These are phyloP conservation scores for Cataglyphis hispanica DNA, from an alignment of 1,140 invertebrate genomes.

Conservation along the genomic window DNA sequence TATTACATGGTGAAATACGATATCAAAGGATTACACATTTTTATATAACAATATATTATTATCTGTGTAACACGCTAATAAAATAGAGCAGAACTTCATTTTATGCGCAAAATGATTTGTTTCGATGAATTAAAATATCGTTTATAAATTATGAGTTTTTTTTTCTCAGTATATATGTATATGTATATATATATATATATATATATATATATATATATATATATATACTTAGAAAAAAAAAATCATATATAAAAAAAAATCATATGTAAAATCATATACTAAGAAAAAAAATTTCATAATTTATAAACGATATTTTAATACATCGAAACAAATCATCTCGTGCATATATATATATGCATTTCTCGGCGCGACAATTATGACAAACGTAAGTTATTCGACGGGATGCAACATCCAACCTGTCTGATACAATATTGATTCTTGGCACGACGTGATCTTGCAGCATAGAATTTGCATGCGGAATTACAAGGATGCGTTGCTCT, in stretches of 20 bases:
- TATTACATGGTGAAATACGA: neutral
- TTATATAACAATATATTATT: neutral
- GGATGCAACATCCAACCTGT: conserved; percentile 62
- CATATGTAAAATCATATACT: no score
- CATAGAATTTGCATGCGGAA: conserved; percentile 76
- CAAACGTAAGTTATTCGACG: conserved; percentile 6
- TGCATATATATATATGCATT: neutral
- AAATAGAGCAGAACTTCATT: neutral
- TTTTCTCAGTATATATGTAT: neutral
- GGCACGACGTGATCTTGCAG: conserved; percentile 55
- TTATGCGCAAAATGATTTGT: neutral
- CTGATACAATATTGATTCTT: conserved; percentile 73
- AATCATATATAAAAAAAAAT: no score
- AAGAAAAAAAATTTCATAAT: no score
- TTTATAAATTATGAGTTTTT: neutral
- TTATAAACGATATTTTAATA: no score
- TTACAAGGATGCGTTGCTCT: conserved; percentile 62
- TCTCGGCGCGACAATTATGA: neutral
- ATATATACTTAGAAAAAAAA: no score
- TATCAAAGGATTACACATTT: conserved; percentile 17
- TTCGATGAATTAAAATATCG: neutral
- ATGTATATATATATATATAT: no score
- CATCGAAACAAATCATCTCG: no score
- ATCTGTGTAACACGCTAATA: neutral
- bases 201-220: no score